Percentiles rank a stretch among this genome's conserved stretches.
Conservation (phyloP, 2,113 vertebrate genomes). For the Zonotrichia leucophrys region DNA sequence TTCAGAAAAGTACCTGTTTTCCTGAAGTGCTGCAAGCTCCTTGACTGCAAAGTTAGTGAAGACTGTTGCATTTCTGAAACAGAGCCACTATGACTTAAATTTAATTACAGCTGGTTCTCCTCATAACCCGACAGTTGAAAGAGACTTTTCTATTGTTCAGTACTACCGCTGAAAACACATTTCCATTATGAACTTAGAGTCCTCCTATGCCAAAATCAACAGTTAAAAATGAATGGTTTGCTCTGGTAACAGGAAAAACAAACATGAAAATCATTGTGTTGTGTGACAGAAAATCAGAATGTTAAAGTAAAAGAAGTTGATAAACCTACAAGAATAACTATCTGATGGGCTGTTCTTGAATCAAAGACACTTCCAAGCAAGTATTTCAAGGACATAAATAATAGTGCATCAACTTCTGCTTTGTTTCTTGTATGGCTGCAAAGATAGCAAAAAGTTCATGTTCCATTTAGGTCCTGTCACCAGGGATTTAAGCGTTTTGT, state of each 20-base stretch:
- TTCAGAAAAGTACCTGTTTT: neutral
- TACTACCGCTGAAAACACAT: constrained; percentile 50
- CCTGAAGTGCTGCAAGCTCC: neutral
- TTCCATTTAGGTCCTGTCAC: neutral
- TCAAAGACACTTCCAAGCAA: neutral
- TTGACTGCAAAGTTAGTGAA: neutral
- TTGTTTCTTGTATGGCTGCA: constrained; percentile 19
- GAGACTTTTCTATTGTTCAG: constrained; percentile 60
- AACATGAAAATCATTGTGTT: constrained; percentile 27
- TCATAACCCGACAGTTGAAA: constrained; percentile 34
- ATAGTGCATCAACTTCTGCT: neutral
- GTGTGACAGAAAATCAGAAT: constrained; percentile 55
- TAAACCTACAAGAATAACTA: neutral
- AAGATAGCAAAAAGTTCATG: constrained; percentile 10
- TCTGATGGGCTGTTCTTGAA: neutral
- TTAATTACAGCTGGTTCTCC: constrained; percentile 65
- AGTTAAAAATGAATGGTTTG: constrained; percentile 66
- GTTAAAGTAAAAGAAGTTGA: neutral
- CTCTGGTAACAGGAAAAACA: constrained; percentile 67
- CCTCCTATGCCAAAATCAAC: constrained; percentile 57
- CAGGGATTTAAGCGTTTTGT: constrained; percentile 18
- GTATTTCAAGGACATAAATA: neutral
- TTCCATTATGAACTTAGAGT: constrained; percentile 41
- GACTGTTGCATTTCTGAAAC: neutral
- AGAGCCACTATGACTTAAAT: constrained; percentile 43